Evolutionary conservation across 2,797 vertebrate species (phyloP).

Genomic region (Graptemys geographica): DNA sequence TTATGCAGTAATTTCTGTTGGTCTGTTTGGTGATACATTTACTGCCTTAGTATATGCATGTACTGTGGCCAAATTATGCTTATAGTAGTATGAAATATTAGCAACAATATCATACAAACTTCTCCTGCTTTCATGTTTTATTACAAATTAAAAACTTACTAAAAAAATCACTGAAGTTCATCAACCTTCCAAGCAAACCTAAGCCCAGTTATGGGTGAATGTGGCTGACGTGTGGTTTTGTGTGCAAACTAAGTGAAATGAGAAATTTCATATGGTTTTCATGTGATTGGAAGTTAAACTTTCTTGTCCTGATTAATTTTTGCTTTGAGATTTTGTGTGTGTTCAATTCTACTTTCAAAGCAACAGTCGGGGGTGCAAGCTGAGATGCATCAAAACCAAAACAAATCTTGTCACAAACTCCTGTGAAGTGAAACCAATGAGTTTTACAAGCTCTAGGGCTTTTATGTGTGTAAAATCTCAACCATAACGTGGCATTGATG

Average conservation of each 20-base stretch:
- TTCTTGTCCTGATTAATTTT: background rate
- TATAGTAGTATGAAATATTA: background rate
- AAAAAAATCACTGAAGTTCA: background rate
- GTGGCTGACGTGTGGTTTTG: rapidly evolving
- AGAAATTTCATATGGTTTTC: background rate
- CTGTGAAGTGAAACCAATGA: conserved; percentile 58
- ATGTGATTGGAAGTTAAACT: background rate
- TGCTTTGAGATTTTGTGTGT: background rate
- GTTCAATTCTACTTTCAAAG: background rate
- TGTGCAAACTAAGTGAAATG: background rate
- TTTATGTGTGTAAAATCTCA: conserved; percentile 45
- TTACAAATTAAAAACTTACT: background rate
- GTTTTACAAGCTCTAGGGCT: conserved; percentile 40
- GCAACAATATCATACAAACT: background rate
- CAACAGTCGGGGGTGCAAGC: background rate
- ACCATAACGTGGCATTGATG: background rate
- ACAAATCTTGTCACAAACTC: conserved; percentile 20
- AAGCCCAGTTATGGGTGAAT: background rate
- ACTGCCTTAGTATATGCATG: background rate
- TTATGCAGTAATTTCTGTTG: background rate
- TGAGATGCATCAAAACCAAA: background rate
- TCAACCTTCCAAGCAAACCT: background rate
- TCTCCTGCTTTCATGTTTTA: background rate
- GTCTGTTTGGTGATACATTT: rapidly evolving
- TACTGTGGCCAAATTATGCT: background rate